These are phyloP conservation scores for Barbus barbus DNA, from an alignment of 2,113 vertebrate genomes.

Conservation along the genomic window DNA sequence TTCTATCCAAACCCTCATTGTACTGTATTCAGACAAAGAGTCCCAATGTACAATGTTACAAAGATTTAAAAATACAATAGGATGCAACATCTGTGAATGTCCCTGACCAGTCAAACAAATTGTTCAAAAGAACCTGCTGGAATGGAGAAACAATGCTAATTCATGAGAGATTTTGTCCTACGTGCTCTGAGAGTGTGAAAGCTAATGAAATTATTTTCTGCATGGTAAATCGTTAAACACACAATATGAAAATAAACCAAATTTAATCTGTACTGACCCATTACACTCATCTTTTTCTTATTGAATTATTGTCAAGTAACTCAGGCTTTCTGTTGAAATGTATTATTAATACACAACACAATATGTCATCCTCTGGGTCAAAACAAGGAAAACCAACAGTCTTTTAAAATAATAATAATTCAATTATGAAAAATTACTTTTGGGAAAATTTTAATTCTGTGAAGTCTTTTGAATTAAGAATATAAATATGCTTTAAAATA, in stretches of 20 bases:
- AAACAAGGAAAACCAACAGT: background rate
- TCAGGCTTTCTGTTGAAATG: too few relatives aligned
- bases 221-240: background rate
- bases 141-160: conserved; percentile 62
- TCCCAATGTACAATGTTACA: conserved; percentile 75
- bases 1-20: conserved; percentile 70
- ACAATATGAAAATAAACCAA: background rate
- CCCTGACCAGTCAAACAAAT: conserved; percentile 69
- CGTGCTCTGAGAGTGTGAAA: conserved; percentile 26
- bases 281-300: background rate
- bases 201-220: conserved; percentile 16
- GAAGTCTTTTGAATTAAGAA: background rate
- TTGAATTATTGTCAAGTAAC: background rate
- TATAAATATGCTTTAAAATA: background rate
- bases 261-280: background rate
- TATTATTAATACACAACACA: background rate
- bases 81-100: conserved; percentile 68
- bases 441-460: background rate
- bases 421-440: background rate
- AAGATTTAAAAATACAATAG: conserved; percentile 74
- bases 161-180: conserved; percentile 46
- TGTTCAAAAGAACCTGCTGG: conserved; percentile 70
- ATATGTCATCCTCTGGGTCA: background rate
- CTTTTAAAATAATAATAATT: background rate
- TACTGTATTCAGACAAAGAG: conserved; percentile 72